Conservation (phyloP, 2,113 vertebrate genomes). For the Caracal caracal region DNA sequence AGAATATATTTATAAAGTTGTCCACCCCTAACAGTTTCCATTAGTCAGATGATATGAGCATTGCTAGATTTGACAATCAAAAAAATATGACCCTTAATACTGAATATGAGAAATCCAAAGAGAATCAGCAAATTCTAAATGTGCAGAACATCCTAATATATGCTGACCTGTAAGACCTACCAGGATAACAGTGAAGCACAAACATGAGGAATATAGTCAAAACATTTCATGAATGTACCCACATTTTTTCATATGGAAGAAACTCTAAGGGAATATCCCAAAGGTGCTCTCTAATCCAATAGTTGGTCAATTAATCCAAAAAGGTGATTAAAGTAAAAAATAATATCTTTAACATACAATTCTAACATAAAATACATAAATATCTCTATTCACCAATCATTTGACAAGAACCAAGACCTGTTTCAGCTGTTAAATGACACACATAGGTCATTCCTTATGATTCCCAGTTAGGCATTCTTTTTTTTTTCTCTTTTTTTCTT, state of each 20-base stretch:
- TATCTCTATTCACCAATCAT: neutral
- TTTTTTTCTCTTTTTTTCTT: no score
- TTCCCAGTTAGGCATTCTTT: neutral
- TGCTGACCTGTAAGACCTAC: neutral
- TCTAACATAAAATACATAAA: neutral
- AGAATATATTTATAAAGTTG: neutral
- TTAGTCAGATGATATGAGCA: neutral
- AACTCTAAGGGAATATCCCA: neutral
- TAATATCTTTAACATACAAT: neutral
- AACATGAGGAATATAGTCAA: neutral
- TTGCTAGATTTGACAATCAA: neutral
- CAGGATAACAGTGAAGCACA: neutral
- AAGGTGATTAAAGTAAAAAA: neutral
- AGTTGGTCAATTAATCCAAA: neutral
- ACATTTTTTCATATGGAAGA: neutral
- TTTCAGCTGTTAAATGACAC: neutral
- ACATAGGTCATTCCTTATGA: neutral
- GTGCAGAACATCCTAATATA: neutral
- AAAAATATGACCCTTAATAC: neutral
- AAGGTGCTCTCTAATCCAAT: neutral
- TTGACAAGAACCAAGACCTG: neutral
- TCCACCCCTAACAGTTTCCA: neutral
- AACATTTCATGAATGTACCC: neutral
- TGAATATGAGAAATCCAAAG: neutral
- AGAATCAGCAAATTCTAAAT: neutral